Conservation (phyloP, 2,888 invertebrate genomes). For the Liposcelis brunnea region DNA sequence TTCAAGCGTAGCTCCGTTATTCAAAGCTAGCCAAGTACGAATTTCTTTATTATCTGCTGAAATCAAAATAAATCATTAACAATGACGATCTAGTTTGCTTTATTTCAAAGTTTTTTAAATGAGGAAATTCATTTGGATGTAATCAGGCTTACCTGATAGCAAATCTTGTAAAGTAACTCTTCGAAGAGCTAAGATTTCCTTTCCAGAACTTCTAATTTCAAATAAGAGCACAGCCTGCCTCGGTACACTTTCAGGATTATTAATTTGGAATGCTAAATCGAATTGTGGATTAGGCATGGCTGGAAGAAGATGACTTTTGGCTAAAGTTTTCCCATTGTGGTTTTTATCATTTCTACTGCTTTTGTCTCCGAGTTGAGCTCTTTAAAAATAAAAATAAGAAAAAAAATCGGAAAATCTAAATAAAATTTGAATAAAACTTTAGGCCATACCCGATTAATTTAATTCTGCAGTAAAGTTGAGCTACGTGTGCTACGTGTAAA, state of each 20-base stretch:
- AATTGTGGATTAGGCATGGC: constrained; percentile 28
- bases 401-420: not conserved
- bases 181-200: constrained; percentile 29
- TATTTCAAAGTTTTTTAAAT: not conserved
- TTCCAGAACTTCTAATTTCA: constrained; percentile 30
- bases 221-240: constrained; percentile 29
- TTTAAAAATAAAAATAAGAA: not conserved
- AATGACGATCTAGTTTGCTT: constrained; percentile 2
- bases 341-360: not conserved
- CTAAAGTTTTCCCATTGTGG: constrained; percentile 26
- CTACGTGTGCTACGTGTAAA: constrained; percentile 26
- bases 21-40: constrained; percentile 26
- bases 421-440: constrained; percentile 6
- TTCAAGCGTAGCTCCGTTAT: constrained; percentile 27
- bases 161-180: constrained; percentile 28
- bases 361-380: not conserved
- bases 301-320: constrained; percentile 28
- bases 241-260: constrained; percentile 25
- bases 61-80: constrained; percentile 10
- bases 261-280: constrained; percentile 29
- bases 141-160: constrained; percentile 24
- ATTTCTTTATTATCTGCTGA: constrained; percentile 24
- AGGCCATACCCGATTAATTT: constrained; percentile 23
- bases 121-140: constrained; percentile 16
- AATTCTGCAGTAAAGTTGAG: constrained; percentile 25